Evolutionary conservation across 2,797 vertebrate species (phyloP), one percentile per base, ranked within the genome.

Genomic region (Balearica regulorum): DNA sequence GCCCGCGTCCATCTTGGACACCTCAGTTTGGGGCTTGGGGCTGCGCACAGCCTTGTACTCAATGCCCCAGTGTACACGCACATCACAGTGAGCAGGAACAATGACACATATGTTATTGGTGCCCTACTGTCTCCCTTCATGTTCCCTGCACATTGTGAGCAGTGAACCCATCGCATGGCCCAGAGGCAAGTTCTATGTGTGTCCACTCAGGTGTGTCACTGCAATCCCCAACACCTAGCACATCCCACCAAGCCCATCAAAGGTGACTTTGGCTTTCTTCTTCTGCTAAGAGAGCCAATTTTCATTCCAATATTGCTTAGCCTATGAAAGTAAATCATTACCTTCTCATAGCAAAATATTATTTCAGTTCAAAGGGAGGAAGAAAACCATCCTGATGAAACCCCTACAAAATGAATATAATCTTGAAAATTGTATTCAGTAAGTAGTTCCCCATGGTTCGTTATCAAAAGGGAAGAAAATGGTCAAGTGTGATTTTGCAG

Each of bases 1-100:
- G 58, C 28, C 54, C 16, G 6, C 1, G 1, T 29, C 62, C 37
- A 35, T 33, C 44, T 65, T 29, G 33, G 25, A 51, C 24, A 37
- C 31, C 24, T 79, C 4, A 2, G 46, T 75, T 2, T 86, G 31
- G n/a, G 41, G 29, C 1, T 65, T 8, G 20, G 22, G 19, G 18
- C 20, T 79, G 19, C 3, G 1, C 13, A 7, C 20, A 51, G 53
- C 26, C 51, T 83, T 83, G 18, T 72, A 19, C 43, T 39, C 24
- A 4, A 0, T 22, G 46, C 8, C 53, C 18, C 66, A 57, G 9
- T 1, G 5, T 58, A 28, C n/a, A 25, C 1, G 0, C 37, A 19
- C 9, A 16, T 25, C 2, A 6, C 28, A 31, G 68, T 10, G 68
- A 89, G 61, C 39, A 75, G 76, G 43, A 83, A 7, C 15, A 15